phyloP scores from a whole-genome alignment of 2,113 vertebrate species.

The Bostrychus sinensis region DNA sequence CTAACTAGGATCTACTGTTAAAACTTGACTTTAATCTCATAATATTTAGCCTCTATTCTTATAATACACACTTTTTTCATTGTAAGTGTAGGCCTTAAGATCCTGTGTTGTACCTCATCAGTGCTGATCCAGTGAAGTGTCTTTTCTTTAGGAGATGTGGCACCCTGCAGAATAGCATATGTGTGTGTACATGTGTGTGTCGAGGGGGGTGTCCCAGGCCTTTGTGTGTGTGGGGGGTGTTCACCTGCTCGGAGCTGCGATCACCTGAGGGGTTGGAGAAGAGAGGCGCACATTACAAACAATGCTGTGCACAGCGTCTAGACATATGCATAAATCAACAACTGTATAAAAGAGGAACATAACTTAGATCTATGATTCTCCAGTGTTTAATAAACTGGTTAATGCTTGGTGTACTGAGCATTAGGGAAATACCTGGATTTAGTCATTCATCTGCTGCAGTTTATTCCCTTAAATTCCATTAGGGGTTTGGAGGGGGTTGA shows the following conservation, averaged over 20 bases:
- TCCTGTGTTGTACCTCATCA: slow-evolving; percentile 24
- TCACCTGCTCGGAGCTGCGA: slow-evolving; percentile 35
- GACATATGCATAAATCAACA: slow-evolving; percentile 13
- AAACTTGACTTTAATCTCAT: too few species aligned
- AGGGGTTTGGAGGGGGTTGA: too few species aligned
- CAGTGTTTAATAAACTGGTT: not conserved
- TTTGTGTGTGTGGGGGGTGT: not conserved
- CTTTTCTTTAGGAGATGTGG: not conserved
- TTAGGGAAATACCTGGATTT: not conserved
- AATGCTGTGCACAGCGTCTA: slow-evolving; percentile 4
- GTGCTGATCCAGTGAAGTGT: slow-evolving; percentile 13
- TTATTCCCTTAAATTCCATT: too few species aligned
- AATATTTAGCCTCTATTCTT: too few species aligned
- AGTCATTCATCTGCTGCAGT: not conserved
- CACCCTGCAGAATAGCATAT: slow-evolving; percentile 43
- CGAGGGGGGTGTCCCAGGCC: slow-evolving; percentile 13
- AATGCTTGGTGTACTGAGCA: not conserved
- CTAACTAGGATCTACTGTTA: too few species aligned
- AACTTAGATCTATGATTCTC: not conserved
- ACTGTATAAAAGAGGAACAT: not conserved
- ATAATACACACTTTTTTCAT: not conserved
- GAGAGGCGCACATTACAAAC: slow-evolving; percentile 27
- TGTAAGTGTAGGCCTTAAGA: not conserved
- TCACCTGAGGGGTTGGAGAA: slow-evolving; percentile 25
- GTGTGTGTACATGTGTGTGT: too few species aligned